These are phyloP conservation scores for Gymnoscelis rufifasciata DNA, from an alignment of 2,888 invertebrate species.

Conservation along the genomic window DNA sequence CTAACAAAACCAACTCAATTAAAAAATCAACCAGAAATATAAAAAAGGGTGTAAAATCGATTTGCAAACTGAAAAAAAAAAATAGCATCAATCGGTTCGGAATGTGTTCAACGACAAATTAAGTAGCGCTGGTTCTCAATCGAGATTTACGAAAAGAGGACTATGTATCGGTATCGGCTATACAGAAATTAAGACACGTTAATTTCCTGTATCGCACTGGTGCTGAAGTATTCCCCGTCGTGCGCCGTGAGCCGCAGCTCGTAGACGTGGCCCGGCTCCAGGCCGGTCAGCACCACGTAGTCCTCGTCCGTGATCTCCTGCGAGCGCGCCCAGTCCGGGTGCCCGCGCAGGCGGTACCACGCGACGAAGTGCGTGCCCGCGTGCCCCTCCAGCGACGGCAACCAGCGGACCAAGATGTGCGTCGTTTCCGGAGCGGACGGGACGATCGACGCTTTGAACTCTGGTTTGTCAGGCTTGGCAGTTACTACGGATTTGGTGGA, in stretches of 20 bases:
- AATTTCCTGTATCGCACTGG: conserved; percentile 85
- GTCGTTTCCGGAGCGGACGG: conserved; percentile 85
- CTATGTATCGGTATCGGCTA: no score
- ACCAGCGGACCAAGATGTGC: conserved; percentile 88
- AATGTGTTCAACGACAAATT: no score
- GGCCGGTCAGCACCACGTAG: conserved; percentile 84
- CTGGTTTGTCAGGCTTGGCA: conserved; percentile 80
- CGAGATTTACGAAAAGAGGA: no score
- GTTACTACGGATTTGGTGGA: conserved; percentile 81
- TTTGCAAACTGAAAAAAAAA: no score
- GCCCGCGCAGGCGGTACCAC: conserved; percentile 82
- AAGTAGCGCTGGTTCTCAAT: no score
- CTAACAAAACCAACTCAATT: no score
- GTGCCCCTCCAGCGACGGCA: conserved; percentile 87
- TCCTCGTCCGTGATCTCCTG: conserved; percentile 85
- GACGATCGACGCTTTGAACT: conserved; percentile 82
- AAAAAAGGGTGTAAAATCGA: no score
- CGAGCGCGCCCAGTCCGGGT: conserved; percentile 82
- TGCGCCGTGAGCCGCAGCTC: conserved; percentile 94
- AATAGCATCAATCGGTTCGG: no score
- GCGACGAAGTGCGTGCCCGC: conserved; percentile 94
- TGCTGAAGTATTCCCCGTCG: conserved; percentile 88
- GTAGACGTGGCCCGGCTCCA: conserved; percentile 90
- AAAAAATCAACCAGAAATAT: no score
- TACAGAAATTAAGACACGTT: no score